Base-by-base conservation (phyloP, 2,113 vertebrate species). In the Alaudala cheleensis region DNA sequence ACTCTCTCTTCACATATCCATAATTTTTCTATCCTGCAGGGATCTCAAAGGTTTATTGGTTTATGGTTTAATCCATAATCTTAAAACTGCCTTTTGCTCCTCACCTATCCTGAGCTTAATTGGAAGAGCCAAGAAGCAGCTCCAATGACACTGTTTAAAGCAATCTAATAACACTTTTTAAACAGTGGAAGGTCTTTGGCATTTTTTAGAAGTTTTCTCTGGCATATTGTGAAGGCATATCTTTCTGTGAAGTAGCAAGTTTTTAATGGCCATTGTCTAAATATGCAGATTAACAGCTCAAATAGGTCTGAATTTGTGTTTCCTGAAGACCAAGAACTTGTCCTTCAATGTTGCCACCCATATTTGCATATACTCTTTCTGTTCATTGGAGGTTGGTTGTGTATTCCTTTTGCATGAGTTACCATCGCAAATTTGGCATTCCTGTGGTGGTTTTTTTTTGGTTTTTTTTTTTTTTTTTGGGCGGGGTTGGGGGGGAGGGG, bases 51-150 rank as follows among this genome's bases (percentile, higher is more conserved):
- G 28, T 91, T 89, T 81, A 49, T 39, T 91, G 33, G 18, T 4
- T 45, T 60, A 18, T 81, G 44, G 5, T 61, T 94, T 56, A 78
- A 3, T 78, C 56, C 21, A 31, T 87, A 71, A 74, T 79, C 78
- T 89, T 92, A 79, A 91, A 91, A 57, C 23, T 84, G 49, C 24
- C 44, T 94, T 92, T 87, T 94, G 10, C 70, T 85, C 56, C 53
- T 76, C 26, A 60, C 33, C 81, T 87, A 23, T 56, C 33, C 39
- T 60, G 57, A 76, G 49, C 56, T 71, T 57, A 71, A 0, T 34
- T 57, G 64, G 28, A 85, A 81, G 24, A 79, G 53, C 13, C 9
- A 74, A 78, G 56, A 67, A 56, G 24, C 51, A 67, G 37, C 22
- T 21, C 4, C 19, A 56, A 13, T 79, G 61, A n/a, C 34, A 31